Percentiles rank a stretch among this genome's conserved stretches.
Evolutionary conservation across 2,797 vertebrate species (phyloP).

Genomic region (Acrossocheilus fasciatus): DNA sequence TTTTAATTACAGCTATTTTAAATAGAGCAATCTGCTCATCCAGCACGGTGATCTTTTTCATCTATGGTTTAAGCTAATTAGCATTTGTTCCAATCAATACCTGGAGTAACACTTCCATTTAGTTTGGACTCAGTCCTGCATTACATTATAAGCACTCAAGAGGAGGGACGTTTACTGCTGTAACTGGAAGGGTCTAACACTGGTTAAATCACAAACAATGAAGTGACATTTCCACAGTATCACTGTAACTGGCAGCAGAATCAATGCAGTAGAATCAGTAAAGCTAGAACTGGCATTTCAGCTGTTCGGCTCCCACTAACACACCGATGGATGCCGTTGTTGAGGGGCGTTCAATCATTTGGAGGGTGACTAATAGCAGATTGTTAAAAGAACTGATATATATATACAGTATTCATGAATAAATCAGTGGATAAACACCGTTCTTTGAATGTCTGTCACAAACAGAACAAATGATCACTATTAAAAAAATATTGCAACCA

Average conservation of each 20-base stretch:
- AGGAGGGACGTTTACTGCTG: constrained; percentile 22
- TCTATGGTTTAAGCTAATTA: background rate
- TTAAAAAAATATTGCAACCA: background rate
- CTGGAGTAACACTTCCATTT: constrained; percentile 14
- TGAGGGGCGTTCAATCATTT: background rate
- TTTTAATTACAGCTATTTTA: background rate
- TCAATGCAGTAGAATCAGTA: constrained; percentile 7
- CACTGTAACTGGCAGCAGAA: constrained; percentile 36
- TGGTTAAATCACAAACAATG: constrained; percentile 42
- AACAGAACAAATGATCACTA: background rate
- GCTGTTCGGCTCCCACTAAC: background rate
- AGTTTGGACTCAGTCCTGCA: constrained; percentile 21
- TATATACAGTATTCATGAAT: background rate
- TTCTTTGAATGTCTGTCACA: background rate
- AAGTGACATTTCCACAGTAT: constrained; percentile 25
- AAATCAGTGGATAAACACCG: background rate
- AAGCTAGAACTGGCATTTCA: background rate
- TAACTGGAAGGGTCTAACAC: constrained; percentile 19
- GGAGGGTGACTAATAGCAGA: background rate
- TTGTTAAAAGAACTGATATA: background rate
- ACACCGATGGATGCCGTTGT: background rate
- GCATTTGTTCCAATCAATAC: constrained; percentile 26
- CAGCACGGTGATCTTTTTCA: background rate
- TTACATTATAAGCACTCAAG: constrained; percentile 42
- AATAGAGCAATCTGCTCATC: background rate